A percentile compares a stretch with the other conserved stretches of the same genome.
phyloP scores from a whole-genome alignment of 1,140 invertebrate genomes.

The Geopemphigus sp. region DNA sequence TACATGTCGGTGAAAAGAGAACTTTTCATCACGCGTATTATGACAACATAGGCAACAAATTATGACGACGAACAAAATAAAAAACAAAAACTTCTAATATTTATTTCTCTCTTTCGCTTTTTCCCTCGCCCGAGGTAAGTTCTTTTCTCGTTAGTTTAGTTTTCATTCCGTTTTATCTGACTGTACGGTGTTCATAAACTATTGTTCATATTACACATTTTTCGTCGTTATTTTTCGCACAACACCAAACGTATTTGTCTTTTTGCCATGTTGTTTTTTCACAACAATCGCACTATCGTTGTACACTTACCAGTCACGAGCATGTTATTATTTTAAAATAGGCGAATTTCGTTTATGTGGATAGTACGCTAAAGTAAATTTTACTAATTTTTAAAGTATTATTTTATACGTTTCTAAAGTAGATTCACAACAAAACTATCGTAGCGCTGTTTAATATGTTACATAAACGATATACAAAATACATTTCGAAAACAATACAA shows the following conservation, averaged over 20 bases:
- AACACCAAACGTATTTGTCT: neutral
- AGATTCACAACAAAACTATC: too few relatives aligned
- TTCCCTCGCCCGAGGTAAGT: too few relatives aligned
- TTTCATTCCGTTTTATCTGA: neutral
- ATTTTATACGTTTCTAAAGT: too few relatives aligned
- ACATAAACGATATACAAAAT: too few relatives aligned
- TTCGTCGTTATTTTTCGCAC: neutral
- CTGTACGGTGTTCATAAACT: neutral
- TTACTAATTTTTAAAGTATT: too few relatives aligned
- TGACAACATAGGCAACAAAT: conserved; percentile 1
- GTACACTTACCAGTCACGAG: too few relatives aligned
- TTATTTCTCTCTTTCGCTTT: conserved; percentile 2
- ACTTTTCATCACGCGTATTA: conserved; percentile 11
- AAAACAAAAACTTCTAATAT: conserved; percentile 5
- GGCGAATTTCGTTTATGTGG: too few relatives aligned
- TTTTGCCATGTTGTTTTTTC: neutral
- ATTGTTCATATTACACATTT: conserved; percentile 19
- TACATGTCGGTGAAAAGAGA: neutral
- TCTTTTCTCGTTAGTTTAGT: conserved; percentile 13
- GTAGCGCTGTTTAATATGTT: too few relatives aligned
- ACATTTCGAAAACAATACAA: too few relatives aligned
- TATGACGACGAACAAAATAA: neutral
- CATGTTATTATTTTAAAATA: too few relatives aligned
- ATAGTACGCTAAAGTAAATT: too few relatives aligned
- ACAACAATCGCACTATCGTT: neutral